A percentile compares a stretch with the other conserved stretches of the same genome.
phyloP scores from a whole-genome alignment of 2,888 invertebrate genomes.

The Drosophila monieri region DNA sequence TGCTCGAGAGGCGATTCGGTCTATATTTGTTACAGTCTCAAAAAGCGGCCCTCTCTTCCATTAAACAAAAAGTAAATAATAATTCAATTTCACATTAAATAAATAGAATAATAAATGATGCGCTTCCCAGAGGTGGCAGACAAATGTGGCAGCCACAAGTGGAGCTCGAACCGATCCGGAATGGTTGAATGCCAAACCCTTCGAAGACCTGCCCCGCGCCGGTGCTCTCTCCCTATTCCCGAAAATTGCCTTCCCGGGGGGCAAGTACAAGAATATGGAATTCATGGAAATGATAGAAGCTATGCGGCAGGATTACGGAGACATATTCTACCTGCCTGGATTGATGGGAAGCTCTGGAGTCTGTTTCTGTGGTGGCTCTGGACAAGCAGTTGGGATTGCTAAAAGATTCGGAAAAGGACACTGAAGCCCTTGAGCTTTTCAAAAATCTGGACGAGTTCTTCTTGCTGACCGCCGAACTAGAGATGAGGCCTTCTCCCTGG shows the following conservation, averaged over 20 bases:
- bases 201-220: slow-evolving; percentile 64
- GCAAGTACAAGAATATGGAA: slow-evolving; percentile 68
- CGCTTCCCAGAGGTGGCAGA: slow-evolving; percentile 52
- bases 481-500: slow-evolving; percentile 63
- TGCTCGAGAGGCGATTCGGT: slow-evolving; percentile 17
- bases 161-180: slow-evolving; percentile 41
- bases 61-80: slow-evolving; percentile 21
- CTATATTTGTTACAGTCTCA: slow-evolving; percentile 18
- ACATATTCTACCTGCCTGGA: slow-evolving; percentile 81
- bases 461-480: slow-evolving; percentile 29
- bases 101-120: no score
- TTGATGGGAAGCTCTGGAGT: slow-evolving; percentile 85
- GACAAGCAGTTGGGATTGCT: slow-evolving; percentile 81
- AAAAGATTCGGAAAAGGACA: slow-evolving; percentile 40
- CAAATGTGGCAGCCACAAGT: slow-evolving; percentile 37
- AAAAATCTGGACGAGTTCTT: slow-evolving; percentile 54
- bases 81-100: neutral
- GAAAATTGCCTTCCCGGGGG: slow-evolving; percentile 69
- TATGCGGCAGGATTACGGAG: slow-evolving; percentile 78
- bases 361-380: slow-evolving; percentile 83
- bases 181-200: slow-evolving; percentile 74
- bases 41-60: neutral
- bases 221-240: slow-evolving; percentile 39
- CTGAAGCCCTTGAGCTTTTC: slow-evolving; percentile 57
- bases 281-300: slow-evolving; percentile 44